phyloP scores from a whole-genome alignment of 1,140 invertebrate species.

The Bilobella aurantiaca region DNA sequence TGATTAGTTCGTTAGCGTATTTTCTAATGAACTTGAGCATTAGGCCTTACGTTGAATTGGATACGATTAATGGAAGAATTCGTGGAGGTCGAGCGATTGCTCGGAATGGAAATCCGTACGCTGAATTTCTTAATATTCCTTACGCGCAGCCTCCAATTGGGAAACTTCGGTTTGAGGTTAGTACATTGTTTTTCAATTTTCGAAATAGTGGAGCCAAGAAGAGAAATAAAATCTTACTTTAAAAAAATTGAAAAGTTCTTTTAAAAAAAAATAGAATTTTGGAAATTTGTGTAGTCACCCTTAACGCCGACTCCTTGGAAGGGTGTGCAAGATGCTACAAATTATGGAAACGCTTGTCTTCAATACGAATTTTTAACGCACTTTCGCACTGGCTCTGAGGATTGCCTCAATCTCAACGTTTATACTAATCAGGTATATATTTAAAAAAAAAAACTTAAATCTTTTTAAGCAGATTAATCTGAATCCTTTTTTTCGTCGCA shows the following conservation, averaged over 20 bases:
- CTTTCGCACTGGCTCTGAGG: constrained; percentile 6
- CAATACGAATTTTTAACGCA: constrained; percentile 20
- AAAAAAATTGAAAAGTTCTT: too few species aligned
- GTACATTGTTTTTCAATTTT: too few species aligned
- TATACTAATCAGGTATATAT: constrained; percentile 16
- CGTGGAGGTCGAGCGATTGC: constrained; percentile 8
- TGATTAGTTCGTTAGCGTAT: too few species aligned
- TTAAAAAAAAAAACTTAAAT: too few species aligned
- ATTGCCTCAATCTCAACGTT: constrained; percentile 19
- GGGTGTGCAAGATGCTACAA: constrained; percentile 16
- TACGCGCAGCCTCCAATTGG: constrained; percentile 50
- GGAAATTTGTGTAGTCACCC: constrained; percentile 15
- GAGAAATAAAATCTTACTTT: too few species aligned
- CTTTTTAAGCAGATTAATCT: too few species aligned
- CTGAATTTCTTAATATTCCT: constrained; percentile 49
- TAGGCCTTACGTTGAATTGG: constrained; percentile 12
- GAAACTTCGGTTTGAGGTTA: constrained; percentile 40
- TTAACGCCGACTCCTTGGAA: constrained; percentile 11
- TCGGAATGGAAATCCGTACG: constrained; percentile 39
- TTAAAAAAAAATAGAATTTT: neutral
- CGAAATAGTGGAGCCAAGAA: too few species aligned
- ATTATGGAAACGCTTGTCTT: constrained; percentile 14
- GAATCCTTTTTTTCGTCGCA: too few species aligned
- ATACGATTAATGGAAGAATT: constrained; percentile 16
- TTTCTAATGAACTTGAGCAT: too few species aligned